Percentiles rank a stretch among this genome's conserved stretches.
Conservation (phyloP, 2,888 invertebrate genomes). For the Prionchulus punctatus region DNA sequence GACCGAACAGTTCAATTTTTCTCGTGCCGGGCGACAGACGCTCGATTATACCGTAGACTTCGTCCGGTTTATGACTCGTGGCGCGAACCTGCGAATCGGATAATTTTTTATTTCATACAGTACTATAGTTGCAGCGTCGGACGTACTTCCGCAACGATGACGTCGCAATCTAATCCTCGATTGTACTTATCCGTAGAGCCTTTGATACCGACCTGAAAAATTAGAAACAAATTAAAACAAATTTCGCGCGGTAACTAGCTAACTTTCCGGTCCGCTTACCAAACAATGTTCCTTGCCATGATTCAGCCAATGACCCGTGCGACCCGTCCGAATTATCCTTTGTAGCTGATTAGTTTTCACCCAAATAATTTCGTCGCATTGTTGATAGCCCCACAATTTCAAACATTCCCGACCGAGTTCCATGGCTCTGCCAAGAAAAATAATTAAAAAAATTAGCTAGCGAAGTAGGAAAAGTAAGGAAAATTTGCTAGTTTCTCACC, state of each 20-base stretch:
- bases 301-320: conserved; percentile 86
- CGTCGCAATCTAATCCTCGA: conserved; percentile 86
- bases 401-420: conserved; percentile 87
- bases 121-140: background rate
- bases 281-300: conserved; percentile 96
- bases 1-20: conserved; percentile 87
- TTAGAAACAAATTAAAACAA: conserved; percentile 16
- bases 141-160: conserved; percentile 77
- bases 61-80: conserved; percentile 84
- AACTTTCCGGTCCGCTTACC: conserved; percentile 37
- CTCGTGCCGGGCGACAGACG: conserved; percentile 85
- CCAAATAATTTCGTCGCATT: conserved; percentile 95
- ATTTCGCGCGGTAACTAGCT: too few relatives aligned
- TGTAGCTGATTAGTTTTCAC: conserved; percentile 96
- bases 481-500: conserved; percentile 42
- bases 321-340: conserved; percentile 67
- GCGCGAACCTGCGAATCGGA: conserved; percentile 51
- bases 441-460: too few relatives aligned
- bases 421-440: conserved; percentile 59
- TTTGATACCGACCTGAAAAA: conserved; percentile 69
- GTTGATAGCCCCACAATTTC: conserved; percentile 86
- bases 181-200: conserved; percentile 77
- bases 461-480: too few relatives aligned
- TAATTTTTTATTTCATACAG: background rate
- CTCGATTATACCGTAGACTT: conserved; percentile 94